Conservation (phyloP, 2,888 invertebrate genomes). For the Metacarcinus magister region DNA sequence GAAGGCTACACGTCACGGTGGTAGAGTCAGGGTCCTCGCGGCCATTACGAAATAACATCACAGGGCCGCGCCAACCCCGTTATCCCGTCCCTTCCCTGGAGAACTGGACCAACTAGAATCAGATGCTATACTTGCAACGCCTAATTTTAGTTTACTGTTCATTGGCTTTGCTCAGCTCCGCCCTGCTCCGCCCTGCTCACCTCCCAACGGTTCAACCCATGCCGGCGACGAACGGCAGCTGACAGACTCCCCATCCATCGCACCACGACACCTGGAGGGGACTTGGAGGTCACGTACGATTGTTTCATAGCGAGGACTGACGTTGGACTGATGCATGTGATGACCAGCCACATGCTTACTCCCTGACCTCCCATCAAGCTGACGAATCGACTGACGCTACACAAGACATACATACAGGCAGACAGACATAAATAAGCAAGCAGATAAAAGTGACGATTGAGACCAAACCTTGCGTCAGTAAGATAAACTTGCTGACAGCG, state of each 20-base stretch:
- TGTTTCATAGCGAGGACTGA: neutral
- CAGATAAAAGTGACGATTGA: neutral
- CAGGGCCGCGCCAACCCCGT: neutral
- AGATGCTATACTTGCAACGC: neutral
- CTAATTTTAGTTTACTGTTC: conserved; percentile 20
- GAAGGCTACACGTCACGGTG: neutral
- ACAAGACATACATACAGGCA: neutral
- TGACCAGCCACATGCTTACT: neutral
- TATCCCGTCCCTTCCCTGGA: neutral
- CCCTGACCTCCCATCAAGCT: neutral
- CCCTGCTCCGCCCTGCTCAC: neutral
- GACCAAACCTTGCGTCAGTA: neutral
- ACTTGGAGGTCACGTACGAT: conserved; percentile 19
- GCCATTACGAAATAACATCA: neutral
- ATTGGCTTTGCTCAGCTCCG: neutral
- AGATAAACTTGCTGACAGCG: neutral
- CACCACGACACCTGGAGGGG: neutral
- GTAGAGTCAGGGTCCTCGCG: neutral
- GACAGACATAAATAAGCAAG: neutral
- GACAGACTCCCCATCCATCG: neutral
- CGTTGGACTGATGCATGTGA: neutral
- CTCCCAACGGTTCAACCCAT: neutral
- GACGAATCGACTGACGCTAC: neutral
- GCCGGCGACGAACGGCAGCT: neutral
- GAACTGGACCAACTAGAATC: neutral